These are phyloP conservation scores for Andrena chrysosceles DNA, from an alignment of 2,888 invertebrate genomes.

Conservation along the genomic window DNA sequence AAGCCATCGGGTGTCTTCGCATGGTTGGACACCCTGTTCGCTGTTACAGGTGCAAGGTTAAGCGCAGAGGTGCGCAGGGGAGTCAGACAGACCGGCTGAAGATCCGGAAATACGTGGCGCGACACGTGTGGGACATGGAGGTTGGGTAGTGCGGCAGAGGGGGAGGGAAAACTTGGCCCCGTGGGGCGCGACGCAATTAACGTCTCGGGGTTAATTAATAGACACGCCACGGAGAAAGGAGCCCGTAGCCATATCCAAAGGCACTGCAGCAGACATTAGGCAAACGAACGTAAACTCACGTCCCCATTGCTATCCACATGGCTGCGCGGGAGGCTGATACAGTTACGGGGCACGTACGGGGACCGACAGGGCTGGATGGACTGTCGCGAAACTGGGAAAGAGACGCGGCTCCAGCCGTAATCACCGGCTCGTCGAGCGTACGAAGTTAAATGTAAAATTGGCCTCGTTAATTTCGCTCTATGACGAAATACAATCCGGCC, in stretches of 20 bases:
- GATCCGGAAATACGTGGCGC: conserved; percentile 37
- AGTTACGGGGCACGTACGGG: conserved; percentile 33
- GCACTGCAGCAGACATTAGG: conserved; percentile 69
- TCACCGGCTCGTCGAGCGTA: conserved; percentile 40
- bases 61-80: conserved; percentile 30
- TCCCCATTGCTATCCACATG: background rate
- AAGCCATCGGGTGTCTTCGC: conserved; percentile 24
- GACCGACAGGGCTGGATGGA: conserved; percentile 21
- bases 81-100: conserved; percentile 20
- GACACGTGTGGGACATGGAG: conserved; percentile 17
- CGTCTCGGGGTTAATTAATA: conserved; percentile 77
- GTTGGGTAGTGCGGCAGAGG: conserved; percentile 20
- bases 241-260: conserved; percentile 66
- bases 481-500: conserved; percentile 61
- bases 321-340: conserved; percentile 43
- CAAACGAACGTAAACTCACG: conserved; percentile 67
- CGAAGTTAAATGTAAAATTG: conserved; percentile 71
- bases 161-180: conserved; percentile 37
- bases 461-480: conserved; percentile 69
- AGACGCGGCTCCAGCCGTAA: conserved; percentile 22
- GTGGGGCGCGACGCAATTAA: conserved; percentile 73
- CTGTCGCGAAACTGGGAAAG: background rate
- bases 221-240: conserved; percentile 69
- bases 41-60: conserved; percentile 58
- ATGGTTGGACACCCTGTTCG: conserved; percentile 37